phyloP scores from a whole-genome alignment of 2,797 vertebrate species.

The Rhadinocentrus ornatus region DNA sequence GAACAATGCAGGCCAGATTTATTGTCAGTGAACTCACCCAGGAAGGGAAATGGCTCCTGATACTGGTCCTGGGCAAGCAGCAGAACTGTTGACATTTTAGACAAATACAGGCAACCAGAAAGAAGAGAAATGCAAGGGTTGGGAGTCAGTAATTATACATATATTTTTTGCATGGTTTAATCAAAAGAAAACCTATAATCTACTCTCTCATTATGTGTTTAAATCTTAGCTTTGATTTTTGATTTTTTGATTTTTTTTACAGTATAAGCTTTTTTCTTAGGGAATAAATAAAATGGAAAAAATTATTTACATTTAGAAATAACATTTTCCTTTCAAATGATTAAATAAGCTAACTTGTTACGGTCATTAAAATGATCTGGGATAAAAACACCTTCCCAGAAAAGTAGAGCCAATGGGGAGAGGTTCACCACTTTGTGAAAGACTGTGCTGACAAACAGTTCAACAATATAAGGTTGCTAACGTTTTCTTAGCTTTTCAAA shows the following conservation, averaged over 20 bases:
- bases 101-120: constrained; percentile 37
- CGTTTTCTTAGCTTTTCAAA: too few species aligned
- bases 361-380: not conserved
- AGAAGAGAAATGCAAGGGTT: not conserved
- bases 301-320: not conserved
- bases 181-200: not conserved
- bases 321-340: not conserved
- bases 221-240: not conserved
- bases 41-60: constrained; percentile 58
- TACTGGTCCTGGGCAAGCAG: constrained; percentile 77
- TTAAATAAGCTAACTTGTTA: not conserved
- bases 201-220: too few species aligned
- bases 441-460: too few species aligned
- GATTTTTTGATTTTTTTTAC: not conserved
- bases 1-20: constrained; percentile 35
- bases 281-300: too few species aligned
- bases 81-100: constrained; percentile 64
- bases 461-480: too few species aligned
- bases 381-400: not conserved
- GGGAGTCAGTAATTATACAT: not conserved
- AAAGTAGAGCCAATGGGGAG: too few species aligned
- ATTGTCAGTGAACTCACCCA: constrained; percentile 74
- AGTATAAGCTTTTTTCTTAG: too few species aligned
- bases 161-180: not conserved
- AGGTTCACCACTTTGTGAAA: too few species aligned